Evolutionary conservation across 2,888 invertebrate species (phyloP).

Genomic region (Cosmia pyralina): DNA sequence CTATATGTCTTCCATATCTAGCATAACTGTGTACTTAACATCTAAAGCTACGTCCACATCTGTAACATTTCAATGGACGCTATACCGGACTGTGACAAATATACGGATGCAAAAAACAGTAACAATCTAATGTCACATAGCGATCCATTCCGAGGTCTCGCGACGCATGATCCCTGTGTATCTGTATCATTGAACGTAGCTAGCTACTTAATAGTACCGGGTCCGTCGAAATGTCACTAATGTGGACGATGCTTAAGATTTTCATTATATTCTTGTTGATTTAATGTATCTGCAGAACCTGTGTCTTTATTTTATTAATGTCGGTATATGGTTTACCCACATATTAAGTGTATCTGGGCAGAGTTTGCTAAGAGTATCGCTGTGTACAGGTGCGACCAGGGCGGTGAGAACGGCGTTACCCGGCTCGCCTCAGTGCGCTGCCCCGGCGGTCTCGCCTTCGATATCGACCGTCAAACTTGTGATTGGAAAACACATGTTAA

Average conservation of each 20-base stretch:
- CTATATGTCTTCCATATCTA: constrained; percentile 2
- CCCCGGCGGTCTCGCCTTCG: constrained; percentile 97
- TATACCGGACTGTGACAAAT: not conserved
- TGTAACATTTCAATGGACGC: constrained; percentile 4
- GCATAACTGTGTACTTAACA: constrained; percentile 1
- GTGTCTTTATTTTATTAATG: constrained; percentile 1
- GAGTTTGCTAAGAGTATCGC: constrained; percentile 78
- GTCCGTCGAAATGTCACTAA: constrained; percentile 11
- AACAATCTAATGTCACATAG: not conserved
- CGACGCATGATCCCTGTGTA: not conserved
- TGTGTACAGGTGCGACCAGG: constrained; percentile 96
- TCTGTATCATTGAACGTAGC: not conserved
- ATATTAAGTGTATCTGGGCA: constrained; percentile 3
- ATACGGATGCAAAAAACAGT: not conserved
- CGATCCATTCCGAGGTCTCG: not conserved
- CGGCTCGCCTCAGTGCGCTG: constrained; percentile 97
- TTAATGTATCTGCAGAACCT: constrained; percentile 15
- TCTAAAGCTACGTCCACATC: constrained; percentile 19
- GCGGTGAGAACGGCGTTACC: constrained; percentile 95
- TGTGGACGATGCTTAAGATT: constrained; percentile 17
- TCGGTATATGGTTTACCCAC: not conserved
- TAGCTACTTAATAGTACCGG: not conserved
- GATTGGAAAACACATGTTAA: constrained; percentile 99
- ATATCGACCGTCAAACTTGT: constrained; percentile 98
- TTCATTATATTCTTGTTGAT: constrained; percentile 20